Percentiles rank a stretch among this genome's conserved stretches.
These are phyloP conservation scores for Parasteatoda lunata DNA, from an alignment of 2,888 invertebrate species.

Conservation along the genomic window DNA sequence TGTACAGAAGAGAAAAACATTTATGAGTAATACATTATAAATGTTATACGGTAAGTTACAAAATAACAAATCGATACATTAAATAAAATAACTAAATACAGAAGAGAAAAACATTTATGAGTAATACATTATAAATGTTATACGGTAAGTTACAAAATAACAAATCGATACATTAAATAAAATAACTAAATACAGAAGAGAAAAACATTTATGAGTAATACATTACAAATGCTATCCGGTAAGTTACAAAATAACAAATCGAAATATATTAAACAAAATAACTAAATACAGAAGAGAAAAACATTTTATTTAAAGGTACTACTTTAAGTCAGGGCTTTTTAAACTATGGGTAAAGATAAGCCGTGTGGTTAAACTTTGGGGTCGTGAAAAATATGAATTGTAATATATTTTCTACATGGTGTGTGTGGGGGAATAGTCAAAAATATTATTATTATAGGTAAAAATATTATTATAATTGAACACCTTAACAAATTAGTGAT, in stretches of 20 bases:
- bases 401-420: too few relatives aligned
- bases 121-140: conserved; percentile 82
- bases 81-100: neutral
- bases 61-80: conserved; percentile 54
- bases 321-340: too few relatives aligned
- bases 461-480: too few relatives aligned
- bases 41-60: conserved; percentile 83
- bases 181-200: neutral
- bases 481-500: too few relatives aligned
- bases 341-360: too few relatives aligned
- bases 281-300: neutral
- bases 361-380: too few relatives aligned
- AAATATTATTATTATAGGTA: too few relatives aligned
- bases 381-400: too few relatives aligned
- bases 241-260: conserved; percentile 76
- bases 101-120: too few relatives aligned
- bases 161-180: conserved; percentile 9
- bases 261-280: neutral
- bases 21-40: conserved; percentile 78
- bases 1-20: neutral
- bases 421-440: too few relatives aligned
- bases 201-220: too few relatives aligned
- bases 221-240: conserved; percentile 86
- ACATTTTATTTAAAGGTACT: too few relatives aligned
- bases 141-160: conserved; percentile 79